Percentiles rank a stretch among this genome's conserved stretches.
These are phyloP conservation scores for Ennomos erosarius DNA, from an alignment of 2,888 invertebrate species.

Conservation along the genomic window DNA sequence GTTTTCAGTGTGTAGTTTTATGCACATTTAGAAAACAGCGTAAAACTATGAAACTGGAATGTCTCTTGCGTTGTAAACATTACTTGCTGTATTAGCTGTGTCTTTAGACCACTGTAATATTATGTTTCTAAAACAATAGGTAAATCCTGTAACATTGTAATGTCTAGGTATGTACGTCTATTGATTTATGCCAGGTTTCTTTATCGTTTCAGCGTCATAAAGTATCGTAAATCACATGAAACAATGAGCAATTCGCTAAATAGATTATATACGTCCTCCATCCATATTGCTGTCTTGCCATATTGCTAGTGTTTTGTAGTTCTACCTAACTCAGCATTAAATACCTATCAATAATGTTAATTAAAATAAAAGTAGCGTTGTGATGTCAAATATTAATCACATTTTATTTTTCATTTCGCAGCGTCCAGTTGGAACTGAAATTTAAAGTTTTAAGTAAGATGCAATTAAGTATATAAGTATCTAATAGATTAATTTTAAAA, in stretches of 20 bases:
- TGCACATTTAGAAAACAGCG: not conserved
- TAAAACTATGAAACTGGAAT: not conserved
- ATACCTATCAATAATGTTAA: slow-evolving; percentile 51
- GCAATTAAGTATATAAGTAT: too few relatives aligned
- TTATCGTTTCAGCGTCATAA: slow-evolving; percentile 82
- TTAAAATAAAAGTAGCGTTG: slow-evolving; percentile 30
- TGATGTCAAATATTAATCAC: slow-evolving; percentile 3
- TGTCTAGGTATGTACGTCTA: slow-evolving; percentile 71
- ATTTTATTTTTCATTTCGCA: too few relatives aligned
- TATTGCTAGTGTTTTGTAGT: slow-evolving; percentile 79
- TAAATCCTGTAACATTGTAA: slow-evolving; percentile 70
- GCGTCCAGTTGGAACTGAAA: too few relatives aligned
- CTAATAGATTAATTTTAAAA: not conserved
- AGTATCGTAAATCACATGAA: slow-evolving; percentile 77
- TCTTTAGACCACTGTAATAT: slow-evolving; percentile 34
- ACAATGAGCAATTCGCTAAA: slow-evolving; percentile 84
- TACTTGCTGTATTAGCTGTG: not conserved
- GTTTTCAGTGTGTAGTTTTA: not conserved
- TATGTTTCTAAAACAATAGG: slow-evolving; percentile 71
- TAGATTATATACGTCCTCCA: slow-evolving; percentile 82
- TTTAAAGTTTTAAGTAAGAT: too few relatives aligned
- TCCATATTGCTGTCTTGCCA: slow-evolving; percentile 83
- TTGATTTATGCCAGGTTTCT: slow-evolving; percentile 78
- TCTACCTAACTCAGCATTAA: slow-evolving; percentile 56
- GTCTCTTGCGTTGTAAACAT: slow-evolving; percentile 37